Conservation (phyloP, 2,113 vertebrate genomes). For the Meriones unguiculatus region DNA sequence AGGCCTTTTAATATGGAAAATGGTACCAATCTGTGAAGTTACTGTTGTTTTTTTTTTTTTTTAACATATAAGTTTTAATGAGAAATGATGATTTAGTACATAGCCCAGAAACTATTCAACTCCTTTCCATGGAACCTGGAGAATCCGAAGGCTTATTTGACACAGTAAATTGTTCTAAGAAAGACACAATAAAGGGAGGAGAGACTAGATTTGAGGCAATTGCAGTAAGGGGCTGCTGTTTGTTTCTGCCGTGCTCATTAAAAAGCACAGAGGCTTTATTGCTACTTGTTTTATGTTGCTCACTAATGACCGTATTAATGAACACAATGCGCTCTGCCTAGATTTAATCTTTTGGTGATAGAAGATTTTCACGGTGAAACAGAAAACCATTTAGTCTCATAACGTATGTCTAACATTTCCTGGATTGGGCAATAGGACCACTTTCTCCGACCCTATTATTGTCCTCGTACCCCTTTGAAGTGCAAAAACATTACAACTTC, state of each 20-base stretch:
- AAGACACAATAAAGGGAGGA: not conserved
- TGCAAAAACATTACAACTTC: conserved; percentile 60
- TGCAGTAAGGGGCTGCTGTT: conserved; percentile 23
- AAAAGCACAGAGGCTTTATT: conserved; percentile 18
- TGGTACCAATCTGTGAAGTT: conserved; percentile 1
- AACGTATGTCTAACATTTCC: conserved; percentile 44
- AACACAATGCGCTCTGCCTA: not conserved
- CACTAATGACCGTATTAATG: not conserved
- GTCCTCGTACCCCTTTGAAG: conserved; percentile 72
- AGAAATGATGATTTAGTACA: conserved; percentile 47
- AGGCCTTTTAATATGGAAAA: conserved; percentile 31
- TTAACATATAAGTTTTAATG: conserved; percentile 16
- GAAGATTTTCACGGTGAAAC: conserved; percentile 53
- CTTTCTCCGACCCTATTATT: conserved; percentile 17
- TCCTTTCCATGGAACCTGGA: conserved; percentile 4
- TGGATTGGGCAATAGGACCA: conserved; percentile 37
- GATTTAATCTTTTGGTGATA: conserved; percentile 50
- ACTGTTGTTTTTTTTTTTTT: not conserved
- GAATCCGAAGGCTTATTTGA: conserved; percentile 30
- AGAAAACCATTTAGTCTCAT: conserved; percentile 55
- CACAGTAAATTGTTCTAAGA: not conserved
- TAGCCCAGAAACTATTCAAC: not conserved
- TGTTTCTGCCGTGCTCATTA: conserved; percentile 37
- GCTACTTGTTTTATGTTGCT: conserved; percentile 46
- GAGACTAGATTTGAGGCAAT: conserved; percentile 35